Base-by-base conservation (phyloP, 2,888 invertebrate genomes). In the Oscheius sp. region DNA sequence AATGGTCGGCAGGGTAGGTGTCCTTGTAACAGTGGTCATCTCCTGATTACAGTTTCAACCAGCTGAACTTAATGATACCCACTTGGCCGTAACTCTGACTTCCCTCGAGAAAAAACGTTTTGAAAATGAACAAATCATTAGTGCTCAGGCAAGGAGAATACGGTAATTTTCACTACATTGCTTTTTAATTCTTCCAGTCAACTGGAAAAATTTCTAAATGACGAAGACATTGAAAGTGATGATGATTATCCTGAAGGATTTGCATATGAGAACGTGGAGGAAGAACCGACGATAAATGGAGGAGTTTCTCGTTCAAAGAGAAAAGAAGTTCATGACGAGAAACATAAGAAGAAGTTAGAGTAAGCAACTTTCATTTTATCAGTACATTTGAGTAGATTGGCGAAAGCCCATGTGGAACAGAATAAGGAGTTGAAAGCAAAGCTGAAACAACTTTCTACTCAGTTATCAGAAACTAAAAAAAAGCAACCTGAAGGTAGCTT, bases 1-100 rank as follows among this genome's bases (percentile, higher is more conserved):
- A 14, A 71, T 76, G 45, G 70, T 68, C 12, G 68, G 67, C 2
- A 73, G 70, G 64, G 76, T 76, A 49, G 45, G 36, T 36, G 36
- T 22, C 0, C 28, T 9, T 9, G 28, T 22, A 45, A 32, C 24
- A 54, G 4, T 45, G 14, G 12, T 24, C 8, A 33, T 22, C 5
- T 22, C 28, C 24, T n/a, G 12, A 45, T 72, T 75, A 26, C 57
- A 76, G 76, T 76, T 72, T 62, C 73, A 74, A 57, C 76, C 76
- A 44, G 71, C 76, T 24, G 76, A 73, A 32, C 32, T 76, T 47
- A 74, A 76, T 36, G 73, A 76, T 47, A 74, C 76, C 1, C 68
- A 76, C 32, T 54, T 76, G 68, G 76, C 76, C 3, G 59, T 70
- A 33, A 76, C 76, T 2, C 33, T 73, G 32, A 71, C 76, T 20